Percentiles rank a stretch among this genome's conserved stretches.
phyloP scores from a whole-genome alignment of 2,113 vertebrate species.

The Bucco capensis region DNA sequence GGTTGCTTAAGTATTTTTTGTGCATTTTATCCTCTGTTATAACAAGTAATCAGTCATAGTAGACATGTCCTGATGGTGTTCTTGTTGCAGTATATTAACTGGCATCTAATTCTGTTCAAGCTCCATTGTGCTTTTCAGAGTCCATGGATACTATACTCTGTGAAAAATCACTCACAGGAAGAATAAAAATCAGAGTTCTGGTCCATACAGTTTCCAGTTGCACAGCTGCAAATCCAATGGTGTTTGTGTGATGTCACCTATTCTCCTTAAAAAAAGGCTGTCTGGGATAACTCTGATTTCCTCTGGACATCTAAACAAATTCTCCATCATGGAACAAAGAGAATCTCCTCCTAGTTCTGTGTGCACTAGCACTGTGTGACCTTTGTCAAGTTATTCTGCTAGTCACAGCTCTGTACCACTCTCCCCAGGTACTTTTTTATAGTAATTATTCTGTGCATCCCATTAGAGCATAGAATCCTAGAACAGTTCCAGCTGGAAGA shows the following conservation, averaged over 20 bases:
- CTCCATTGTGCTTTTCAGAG: not conserved
- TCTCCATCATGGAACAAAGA: not conserved
- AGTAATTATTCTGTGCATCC: not conserved
- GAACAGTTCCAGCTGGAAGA: no score
- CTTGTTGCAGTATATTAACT: not conserved
- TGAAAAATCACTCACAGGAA: not conserved
- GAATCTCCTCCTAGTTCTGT: not conserved
- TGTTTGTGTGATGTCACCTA: not conserved
- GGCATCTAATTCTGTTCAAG: not conserved
- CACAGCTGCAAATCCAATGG: slow-evolving; percentile 34
- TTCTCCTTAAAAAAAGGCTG: slow-evolving; percentile 20
- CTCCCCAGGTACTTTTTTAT: not conserved
- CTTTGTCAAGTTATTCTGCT: not conserved
- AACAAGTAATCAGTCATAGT: not conserved
- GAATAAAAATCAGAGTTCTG: not conserved
- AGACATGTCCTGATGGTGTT: not conserved
- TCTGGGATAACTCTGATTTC: not conserved
- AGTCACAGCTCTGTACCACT: not conserved
- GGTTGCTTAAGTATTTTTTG: not conserved
- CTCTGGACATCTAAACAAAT: not conserved
- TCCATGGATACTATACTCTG: not conserved
- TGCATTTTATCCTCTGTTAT: not conserved
- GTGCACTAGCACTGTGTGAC: not conserved
- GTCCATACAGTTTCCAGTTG: not conserved
- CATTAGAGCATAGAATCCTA: not conserved